A percentile compares a stretch with the other conserved stretches of the same genome.
phyloP scores from a whole-genome alignment of 2,888 invertebrate species.

The Hanleya hanleyi region DNA sequence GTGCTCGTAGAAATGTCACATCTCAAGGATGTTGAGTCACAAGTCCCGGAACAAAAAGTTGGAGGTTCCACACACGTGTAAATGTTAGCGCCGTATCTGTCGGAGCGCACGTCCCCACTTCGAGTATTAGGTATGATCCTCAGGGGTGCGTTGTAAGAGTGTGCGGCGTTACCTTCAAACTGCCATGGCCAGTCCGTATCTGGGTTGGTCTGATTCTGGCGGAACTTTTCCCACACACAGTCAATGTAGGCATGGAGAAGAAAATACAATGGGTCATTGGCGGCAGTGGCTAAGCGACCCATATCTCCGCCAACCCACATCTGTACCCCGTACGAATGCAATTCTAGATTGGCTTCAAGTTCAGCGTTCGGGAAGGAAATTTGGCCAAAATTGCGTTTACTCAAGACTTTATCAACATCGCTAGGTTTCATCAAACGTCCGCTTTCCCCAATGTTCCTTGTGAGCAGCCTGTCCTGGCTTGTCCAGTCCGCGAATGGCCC shows the following conservation, averaged over 20 bases:
- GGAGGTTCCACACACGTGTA: conserved; percentile 41
- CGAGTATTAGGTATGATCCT: conserved; percentile 52
- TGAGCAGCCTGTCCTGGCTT: conserved; percentile 50
- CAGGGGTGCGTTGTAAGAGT: conserved; percentile 48
- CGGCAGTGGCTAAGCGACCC: conserved; percentile 54
- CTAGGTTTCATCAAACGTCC: conserved; percentile 46
- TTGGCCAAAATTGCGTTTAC: conserved; percentile 34
- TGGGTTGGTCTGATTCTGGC: conserved; percentile 46
- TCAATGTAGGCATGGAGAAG: conserved; percentile 55
- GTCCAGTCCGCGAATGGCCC: conserved; percentile 62
- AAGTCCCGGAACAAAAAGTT: conserved; percentile 27
- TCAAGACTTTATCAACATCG: conserved; percentile 44
- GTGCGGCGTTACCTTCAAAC: conserved; percentile 37
- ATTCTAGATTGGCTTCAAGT: conserved; percentile 54
- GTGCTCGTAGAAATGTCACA: conserved; percentile 23
- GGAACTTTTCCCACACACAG: conserved; percentile 53
- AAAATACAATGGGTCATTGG: conserved; percentile 60
- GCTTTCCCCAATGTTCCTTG: conserved; percentile 50
- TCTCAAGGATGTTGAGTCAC: conserved; percentile 50
- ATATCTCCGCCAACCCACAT: conserved; percentile 60
- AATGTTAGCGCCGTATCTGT: conserved; percentile 24
- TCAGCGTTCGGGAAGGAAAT: conserved; percentile 49
- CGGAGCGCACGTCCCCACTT: conserved; percentile 46
- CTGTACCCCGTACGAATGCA: conserved; percentile 61
- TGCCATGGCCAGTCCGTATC: conserved; percentile 44